Evolutionary conservation across 2,113 vertebrate species (phyloP).

Genomic region (Dolichotis patagonum): DNA sequence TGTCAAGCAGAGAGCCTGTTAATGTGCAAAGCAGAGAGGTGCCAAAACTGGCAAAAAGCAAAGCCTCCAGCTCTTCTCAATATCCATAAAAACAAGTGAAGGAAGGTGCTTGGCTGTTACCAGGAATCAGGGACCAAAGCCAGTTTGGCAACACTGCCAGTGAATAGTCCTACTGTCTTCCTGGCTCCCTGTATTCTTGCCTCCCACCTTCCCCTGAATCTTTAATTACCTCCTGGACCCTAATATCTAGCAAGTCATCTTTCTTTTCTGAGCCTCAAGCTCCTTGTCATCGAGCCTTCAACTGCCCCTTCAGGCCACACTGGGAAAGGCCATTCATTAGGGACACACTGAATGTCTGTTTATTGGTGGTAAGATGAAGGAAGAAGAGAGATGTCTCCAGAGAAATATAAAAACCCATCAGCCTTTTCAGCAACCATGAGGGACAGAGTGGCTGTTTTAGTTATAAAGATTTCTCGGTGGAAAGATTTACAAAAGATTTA

Average conservation of each 20-base stretch:
- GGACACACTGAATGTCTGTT: not conserved
- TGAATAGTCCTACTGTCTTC: not conserved
- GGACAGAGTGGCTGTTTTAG: constrained; percentile 58
- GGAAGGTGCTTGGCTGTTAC: not conserved
- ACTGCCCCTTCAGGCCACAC: not conserved
- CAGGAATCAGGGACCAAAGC: constrained; percentile 28
- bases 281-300: constrained; percentile 23
- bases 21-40: constrained; percentile 68
- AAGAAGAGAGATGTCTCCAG: not conserved
- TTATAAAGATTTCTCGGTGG: constrained; percentile 67
- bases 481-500: constrained; percentile 66
- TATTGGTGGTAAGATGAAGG: constrained; percentile 16
- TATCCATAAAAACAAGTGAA: constrained; percentile 42
- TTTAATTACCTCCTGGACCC: constrained; percentile 47
- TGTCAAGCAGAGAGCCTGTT: constrained; percentile 66
- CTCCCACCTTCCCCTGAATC: constrained; percentile 59
- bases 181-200: not conserved
- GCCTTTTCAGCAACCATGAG: not conserved
- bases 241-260: constrained; percentile 58
- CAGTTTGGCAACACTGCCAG: not conserved
- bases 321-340: constrained; percentile 62
- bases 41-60: constrained; percentile 72
- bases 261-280: constrained; percentile 10
- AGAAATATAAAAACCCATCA: constrained; percentile 35
- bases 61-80: constrained; percentile 52